Percentiles rank a stretch among this genome's conserved stretches.
Evolutionary conservation across 2,888 invertebrate genomes (phyloP).

Genomic region (Cancer borealis): DNA sequence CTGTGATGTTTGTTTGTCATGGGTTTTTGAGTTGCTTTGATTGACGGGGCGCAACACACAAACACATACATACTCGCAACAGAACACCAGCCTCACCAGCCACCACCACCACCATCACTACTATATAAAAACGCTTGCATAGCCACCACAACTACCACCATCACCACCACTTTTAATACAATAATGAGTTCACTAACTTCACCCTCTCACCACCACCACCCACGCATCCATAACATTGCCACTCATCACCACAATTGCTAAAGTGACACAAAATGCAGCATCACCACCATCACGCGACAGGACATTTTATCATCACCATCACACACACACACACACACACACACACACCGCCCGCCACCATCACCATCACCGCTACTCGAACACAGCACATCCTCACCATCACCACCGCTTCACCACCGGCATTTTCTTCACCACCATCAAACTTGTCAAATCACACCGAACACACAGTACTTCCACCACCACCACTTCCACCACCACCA

Average conservation of each 20-base stretch:
- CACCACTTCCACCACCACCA: not conserved
- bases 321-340: not conserved
- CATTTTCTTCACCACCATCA: not conserved
- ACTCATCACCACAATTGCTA: not conserved
- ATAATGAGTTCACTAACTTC: not conserved
- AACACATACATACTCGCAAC: not conserved
- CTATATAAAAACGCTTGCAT: too few relatives aligned
- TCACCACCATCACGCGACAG: not conserved
- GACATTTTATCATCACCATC: not conserved
- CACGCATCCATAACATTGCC: not conserved
- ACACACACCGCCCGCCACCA: not conserved
- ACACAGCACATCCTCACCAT: not conserved
- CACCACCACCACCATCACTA: not conserved
- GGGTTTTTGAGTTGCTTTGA: not conserved
- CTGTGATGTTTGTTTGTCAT: not conserved
- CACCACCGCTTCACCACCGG: not conserved
- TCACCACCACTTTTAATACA: not conserved
- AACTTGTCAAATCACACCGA: not conserved
- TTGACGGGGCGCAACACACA: not conserved
- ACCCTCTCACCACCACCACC: not conserved
- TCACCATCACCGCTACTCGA: not conserved
- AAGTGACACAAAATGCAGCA: not conserved
- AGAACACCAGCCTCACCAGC: not conserved
- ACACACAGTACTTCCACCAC: not conserved
- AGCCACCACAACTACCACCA: not conserved